phyloP scores from a whole-genome alignment of 2,797 vertebrate species.

The Avahi laniger region DNA sequence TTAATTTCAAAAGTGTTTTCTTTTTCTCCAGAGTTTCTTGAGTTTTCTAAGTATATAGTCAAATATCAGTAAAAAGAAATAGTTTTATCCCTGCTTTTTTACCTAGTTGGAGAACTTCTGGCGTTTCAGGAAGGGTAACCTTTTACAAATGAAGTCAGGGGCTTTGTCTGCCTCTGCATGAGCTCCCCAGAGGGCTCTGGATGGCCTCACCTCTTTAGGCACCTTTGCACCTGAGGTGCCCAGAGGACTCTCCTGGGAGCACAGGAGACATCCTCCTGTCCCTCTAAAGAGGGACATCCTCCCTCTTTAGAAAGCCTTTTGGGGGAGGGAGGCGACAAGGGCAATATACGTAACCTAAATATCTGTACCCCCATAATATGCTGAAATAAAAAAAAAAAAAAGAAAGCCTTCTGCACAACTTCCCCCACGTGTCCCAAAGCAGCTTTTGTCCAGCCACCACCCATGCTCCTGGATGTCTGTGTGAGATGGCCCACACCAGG shows the following conservation, averaged over 20 bases:
- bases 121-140: background rate
- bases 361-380: too few species aligned
- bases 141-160: background rate
- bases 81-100: background rate
- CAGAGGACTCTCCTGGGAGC: background rate
- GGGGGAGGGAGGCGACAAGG: too few species aligned
- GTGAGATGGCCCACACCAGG: too few species aligned
- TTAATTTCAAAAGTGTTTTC: background rate
- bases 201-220: background rate
- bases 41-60: background rate
- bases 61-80: background rate
- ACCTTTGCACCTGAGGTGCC: background rate
- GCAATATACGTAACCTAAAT: too few species aligned
- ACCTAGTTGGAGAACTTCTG: background rate
- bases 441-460: background rate
- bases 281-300: background rate
- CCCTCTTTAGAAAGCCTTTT: background rate
- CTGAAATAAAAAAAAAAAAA: too few species aligned
- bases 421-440: background rate
- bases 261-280: too few species aligned
- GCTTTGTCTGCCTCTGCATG: background rate
- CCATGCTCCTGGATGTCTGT: accelerated
- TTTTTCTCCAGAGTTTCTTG: background rate
- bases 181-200: background rate
- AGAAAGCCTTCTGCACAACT: background rate